phyloP scores from a whole-genome alignment of 2,888 invertebrate species.

The Callyntrura sp. region DNA sequence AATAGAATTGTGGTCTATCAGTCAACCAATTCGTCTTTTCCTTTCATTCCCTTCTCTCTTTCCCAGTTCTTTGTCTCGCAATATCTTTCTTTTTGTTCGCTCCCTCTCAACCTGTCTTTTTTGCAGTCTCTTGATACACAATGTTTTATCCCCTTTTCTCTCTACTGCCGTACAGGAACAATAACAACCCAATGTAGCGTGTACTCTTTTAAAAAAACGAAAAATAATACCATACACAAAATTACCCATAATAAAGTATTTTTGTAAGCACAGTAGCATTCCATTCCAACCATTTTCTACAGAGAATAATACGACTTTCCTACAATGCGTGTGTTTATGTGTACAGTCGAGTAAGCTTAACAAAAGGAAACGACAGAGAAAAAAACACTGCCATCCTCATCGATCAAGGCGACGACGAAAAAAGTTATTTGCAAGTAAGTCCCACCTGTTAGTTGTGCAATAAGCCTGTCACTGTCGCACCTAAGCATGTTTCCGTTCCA shows the following conservation, averaged over 20 bases:
- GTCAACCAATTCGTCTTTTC: slow-evolving; percentile 58
- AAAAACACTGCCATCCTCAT: slow-evolving; percentile 31
- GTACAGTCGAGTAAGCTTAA: slow-evolving; percentile 48
- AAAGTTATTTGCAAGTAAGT: slow-evolving; percentile 57
- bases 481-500: slow-evolving; percentile 67
- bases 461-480: slow-evolving; percentile 75
- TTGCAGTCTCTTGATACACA: not conserved
- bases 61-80: slow-evolving; percentile 1
- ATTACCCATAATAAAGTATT: slow-evolving; percentile 20
- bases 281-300: slow-evolving; percentile 25
- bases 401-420: slow-evolving; percentile 42
- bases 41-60: slow-evolving; percentile 19
- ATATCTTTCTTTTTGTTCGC: not conserved
- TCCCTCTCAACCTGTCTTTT: not conserved
- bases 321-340: slow-evolving; percentile 8
- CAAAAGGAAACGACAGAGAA: slow-evolving; percentile 35
- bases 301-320: no score
- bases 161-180: not conserved
- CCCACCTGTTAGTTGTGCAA: slow-evolving; percentile 76
- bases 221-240: not conserved
- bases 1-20: slow-evolving; percentile 57
- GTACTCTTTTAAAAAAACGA: not conserved
- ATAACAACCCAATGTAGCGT: not conserved
- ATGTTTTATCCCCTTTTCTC: not conserved
- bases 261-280: not conserved